Evolutionary conservation across 2,888 invertebrate genomes (phyloP).

Genomic region (Unio delphinus): DNA sequence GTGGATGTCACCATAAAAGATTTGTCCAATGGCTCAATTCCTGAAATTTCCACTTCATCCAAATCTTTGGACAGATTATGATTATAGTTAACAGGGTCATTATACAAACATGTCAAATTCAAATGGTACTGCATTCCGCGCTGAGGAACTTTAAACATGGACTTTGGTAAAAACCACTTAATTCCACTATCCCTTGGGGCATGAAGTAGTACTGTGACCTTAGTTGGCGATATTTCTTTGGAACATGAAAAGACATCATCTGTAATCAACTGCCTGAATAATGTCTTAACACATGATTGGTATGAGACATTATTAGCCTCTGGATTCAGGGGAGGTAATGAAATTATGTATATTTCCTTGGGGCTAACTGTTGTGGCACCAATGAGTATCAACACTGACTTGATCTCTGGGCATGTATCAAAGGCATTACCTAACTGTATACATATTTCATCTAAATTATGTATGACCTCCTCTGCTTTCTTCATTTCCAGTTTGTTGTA

Average conservation of each 20-base stretch:
- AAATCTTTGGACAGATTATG: conserved; percentile 42
- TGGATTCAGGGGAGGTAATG: conserved; percentile 37
- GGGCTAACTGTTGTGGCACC: conserved; percentile 56
- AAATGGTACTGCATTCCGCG: conserved; percentile 44
- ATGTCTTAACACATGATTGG: conserved; percentile 36
- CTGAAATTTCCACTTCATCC: conserved; percentile 47
- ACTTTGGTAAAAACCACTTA: conserved; percentile 52
- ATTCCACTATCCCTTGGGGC: conserved; percentile 47
- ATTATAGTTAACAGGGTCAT: conserved; percentile 10
- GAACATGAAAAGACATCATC: conserved; percentile 47
- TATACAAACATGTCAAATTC: conserved; percentile 27
- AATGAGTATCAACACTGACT: conserved; percentile 40
- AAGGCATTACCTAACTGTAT: conserved; percentile 39
- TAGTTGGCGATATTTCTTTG: conserved; percentile 45
- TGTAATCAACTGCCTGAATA: conserved; percentile 49
- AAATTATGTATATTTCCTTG: conserved; percentile 49
- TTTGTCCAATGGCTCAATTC: conserved; percentile 53
- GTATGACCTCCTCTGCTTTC: conserved; percentile 34
- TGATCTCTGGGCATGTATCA: conserved; percentile 50
- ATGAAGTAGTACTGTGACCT: conserved; percentile 37
- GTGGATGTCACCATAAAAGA: conserved; percentile 3
- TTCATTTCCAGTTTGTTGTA: conserved; percentile 23
- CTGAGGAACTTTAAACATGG: conserved; percentile 39
- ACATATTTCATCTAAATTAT: conserved; percentile 38
- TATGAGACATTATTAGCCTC: conserved; percentile 43